phyloP scores from a whole-genome alignment of 1,140 invertebrate genomes.

The Drosophila sp. region DNA sequence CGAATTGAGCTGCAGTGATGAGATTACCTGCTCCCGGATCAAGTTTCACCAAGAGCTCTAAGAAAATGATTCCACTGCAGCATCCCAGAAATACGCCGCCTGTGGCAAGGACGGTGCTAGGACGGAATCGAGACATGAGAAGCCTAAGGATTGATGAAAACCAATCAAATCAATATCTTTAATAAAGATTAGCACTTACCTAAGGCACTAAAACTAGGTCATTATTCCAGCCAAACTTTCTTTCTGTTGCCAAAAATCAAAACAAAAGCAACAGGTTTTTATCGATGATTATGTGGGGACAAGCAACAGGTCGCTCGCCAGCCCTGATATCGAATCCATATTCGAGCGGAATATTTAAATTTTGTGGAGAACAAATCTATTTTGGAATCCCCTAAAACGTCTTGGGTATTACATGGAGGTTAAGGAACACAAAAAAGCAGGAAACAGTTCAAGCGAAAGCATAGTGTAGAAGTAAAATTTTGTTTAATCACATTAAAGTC shows the following conservation, averaged over 20 bases:
- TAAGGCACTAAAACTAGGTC: slow-evolving; percentile 12
- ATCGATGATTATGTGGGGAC: slow-evolving; percentile 23
- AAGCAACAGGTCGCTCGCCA: background rate
- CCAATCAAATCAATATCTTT: background rate
- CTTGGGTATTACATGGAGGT: background rate
- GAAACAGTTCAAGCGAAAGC: background rate
- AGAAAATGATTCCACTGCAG: slow-evolving; percentile 94
- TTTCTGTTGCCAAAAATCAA: slow-evolving; percentile 54
- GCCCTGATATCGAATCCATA: background rate
- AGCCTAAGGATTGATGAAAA: background rate
- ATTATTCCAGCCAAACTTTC: slow-evolving; percentile 32
- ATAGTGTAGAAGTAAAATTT: background rate
- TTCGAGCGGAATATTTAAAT: background rate
- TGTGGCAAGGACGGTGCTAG: slow-evolving; percentile 42
- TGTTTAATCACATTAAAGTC: slow-evolving; percentile 36
- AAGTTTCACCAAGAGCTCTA: slow-evolving; percentile 93
- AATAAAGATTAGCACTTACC: slow-evolving; percentile 10
- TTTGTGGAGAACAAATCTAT: background rate
- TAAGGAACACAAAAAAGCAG: background rate
- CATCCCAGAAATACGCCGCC: slow-evolving; percentile 92
- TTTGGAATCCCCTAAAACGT: background rate
- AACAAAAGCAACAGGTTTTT: slow-evolving; percentile 59
- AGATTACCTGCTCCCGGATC: slow-evolving; percentile 96
- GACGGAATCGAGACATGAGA: slow-evolving; percentile 42
- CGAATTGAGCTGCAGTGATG: slow-evolving; percentile 96